Conservation (phyloP, 1,140 invertebrate genomes). For the Euura lappo region DNA sequence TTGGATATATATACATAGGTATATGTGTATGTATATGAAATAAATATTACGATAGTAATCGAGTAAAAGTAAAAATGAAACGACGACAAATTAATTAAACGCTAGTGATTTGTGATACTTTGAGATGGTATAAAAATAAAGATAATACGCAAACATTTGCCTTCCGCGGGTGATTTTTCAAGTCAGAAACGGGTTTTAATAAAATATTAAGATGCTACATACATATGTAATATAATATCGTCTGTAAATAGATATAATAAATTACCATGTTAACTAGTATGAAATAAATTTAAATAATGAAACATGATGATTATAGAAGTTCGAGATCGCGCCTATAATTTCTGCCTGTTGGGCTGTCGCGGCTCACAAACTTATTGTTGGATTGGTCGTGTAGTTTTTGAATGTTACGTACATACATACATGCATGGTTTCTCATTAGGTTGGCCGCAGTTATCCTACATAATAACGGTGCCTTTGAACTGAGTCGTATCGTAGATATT, state of each 20-base stretch:
- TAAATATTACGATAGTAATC: neutral
- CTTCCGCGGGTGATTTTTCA: neutral
- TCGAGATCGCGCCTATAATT: neutral
- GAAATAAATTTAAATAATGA: neutral
- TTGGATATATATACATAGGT: too few species aligned
- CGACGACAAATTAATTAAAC: neutral
- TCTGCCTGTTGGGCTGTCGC: too few species aligned
- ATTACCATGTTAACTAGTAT: neutral
- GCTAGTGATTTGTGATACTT: conserved; percentile 4
- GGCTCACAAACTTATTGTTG: too few species aligned
- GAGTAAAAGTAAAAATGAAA: neutral
- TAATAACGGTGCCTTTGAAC: too few species aligned
- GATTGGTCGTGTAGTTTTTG: too few species aligned
- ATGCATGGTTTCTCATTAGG: too few species aligned
- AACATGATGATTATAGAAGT: neutral
- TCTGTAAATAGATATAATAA: neutral
- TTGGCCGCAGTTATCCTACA: too few species aligned
- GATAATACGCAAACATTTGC: neutral
- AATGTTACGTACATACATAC: too few species aligned
- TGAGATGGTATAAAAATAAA: neutral
- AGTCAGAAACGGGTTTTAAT: neutral
- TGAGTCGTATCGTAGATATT: too few species aligned
- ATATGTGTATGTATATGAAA: too few species aligned
- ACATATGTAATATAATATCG: neutral
- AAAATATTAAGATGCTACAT: neutral